These are phyloP conservation scores for Uloborus diversus DNA, from an alignment of 1,140 invertebrate species.

Conservation along the genomic window DNA sequence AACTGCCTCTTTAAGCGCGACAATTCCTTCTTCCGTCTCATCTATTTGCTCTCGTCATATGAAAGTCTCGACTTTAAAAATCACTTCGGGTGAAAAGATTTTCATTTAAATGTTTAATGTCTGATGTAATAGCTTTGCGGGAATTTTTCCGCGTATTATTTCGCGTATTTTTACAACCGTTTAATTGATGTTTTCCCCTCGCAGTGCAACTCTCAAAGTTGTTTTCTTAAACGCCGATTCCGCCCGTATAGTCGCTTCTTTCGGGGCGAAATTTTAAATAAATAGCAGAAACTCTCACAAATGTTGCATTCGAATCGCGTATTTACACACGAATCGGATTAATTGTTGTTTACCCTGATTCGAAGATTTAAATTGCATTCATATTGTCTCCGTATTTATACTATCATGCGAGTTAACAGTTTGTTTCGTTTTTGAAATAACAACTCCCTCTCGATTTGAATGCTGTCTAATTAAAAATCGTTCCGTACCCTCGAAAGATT, in stretches of 20 bases:
- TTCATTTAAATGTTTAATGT: conserved; percentile 49
- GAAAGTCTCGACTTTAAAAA: conserved; percentile 49
- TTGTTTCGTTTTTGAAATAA: too few relatives aligned
- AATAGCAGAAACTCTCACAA: conserved; percentile 38
- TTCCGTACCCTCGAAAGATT: too few relatives aligned
- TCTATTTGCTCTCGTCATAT: conserved; percentile 46
- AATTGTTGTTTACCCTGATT: conserved; percentile 56
- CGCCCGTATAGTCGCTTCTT: conserved; percentile 38
- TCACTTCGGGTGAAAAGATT: conserved; percentile 52
- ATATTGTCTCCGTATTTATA: too few relatives aligned
- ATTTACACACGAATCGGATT: too few relatives aligned
- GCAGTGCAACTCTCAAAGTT: neutral
- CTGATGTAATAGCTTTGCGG: conserved; percentile 51
- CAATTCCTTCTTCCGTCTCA: conserved; percentile 33
- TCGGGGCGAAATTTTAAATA: conserved; percentile 40
- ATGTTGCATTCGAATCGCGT: too few relatives aligned
- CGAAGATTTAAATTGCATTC: too few relatives aligned
- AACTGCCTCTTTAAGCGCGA: conserved; percentile 36
- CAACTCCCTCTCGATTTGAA: too few relatives aligned
- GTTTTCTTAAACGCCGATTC: conserved; percentile 21
- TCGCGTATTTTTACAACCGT: conserved; percentile 32
- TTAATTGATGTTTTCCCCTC: conserved; percentile 45
- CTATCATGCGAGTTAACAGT: too few relatives aligned
- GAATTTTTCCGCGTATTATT: conserved; percentile 41
- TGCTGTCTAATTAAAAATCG: too few relatives aligned